Evolutionary conservation across 2,888 invertebrate genomes (phyloP), one percentile per base, ranked within the genome.

Genomic region (Phengaris alcon): DNA sequence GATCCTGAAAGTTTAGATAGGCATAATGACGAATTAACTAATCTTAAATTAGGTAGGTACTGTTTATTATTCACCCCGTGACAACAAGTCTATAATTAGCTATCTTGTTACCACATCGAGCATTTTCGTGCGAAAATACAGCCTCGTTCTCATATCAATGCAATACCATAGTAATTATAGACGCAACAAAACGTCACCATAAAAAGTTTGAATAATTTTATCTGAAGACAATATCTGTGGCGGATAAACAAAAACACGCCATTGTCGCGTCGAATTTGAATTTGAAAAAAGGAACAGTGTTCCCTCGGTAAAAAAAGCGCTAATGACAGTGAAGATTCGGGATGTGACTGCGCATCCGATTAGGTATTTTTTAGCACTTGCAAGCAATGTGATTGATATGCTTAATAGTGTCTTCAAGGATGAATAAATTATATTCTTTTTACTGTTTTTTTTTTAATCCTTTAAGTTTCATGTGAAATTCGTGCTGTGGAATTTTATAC

Each of bases 231-330:
- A 84, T 84, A 84, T 84, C 85, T 85, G 85, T 84, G 81, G 83
- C 84, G 85, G 85, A 89, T 91, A 92, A 92, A 93, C 92, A 92
- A 92, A 92, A 91, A 91, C 88, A 87, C 79, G 78, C 85, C 81
- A 86, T 91, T 92, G 90, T 91, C 81, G 72, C 81, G 81, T 82
- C 83, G 82, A 84, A 90, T 90, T 90, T 89, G 87, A 90, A 91
- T 91, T 84, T 84, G 81, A 80, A 79, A 22, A 81, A 82, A 82
- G 83, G 84, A 84, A 81, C 79, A 80, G 82, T 82, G 82, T 82
- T 81, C 82, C 82, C 83, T 79, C 76, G 79, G 79, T 79, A 82
- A 86, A 88, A 82, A 87, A 88, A 85, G 87, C 87, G 90, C 89
- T 93, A 93, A 93, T 93, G 92, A 92, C 87, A 89, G 87, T 83